Evolutionary conservation across 2,797 vertebrate species (phyloP), one percentile per base, ranked within the genome.

Genomic region (Tauraco hartlaubi): DNA sequence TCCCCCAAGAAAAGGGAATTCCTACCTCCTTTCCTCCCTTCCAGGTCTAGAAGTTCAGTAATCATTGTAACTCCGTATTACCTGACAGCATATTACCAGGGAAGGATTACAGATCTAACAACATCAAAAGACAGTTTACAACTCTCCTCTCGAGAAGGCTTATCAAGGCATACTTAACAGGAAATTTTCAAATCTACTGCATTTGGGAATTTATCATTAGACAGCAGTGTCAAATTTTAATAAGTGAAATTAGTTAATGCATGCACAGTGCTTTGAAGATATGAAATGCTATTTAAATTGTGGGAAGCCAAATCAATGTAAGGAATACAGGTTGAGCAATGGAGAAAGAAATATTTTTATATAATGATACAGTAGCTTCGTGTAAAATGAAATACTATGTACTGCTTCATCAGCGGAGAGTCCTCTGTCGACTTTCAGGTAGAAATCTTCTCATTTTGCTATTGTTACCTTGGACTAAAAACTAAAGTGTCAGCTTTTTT

Each of bases 231-330:
- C 75, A 96, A 26, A 92, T 92, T 96, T 90, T 88, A 95, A 72
- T 83, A 76, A 88, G 46, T 64, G 46, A 95, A 90, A 88, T 96
- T 92, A 83, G 43, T 68, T 92, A 94, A 92, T 85, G 62, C 62
- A 44, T 41, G 22, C 72, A 69, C 26, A 91, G 52, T 51, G 29
- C 71, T 94, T 93, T 94, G 76, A 94, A 92, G 89, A 81, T 78
- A 71, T 48, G 51, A 91, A 91, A 90, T 59, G 15, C 28, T 93
- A 66, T 87, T 94, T 82, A 80, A 83, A 91, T 94, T 66, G 51
- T 11, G 35, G 26, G 28, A 95, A 90, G 29, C 58, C 68, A 85
- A 85, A 92, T 86, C 51, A 84, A 95, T 58, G 80, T 84, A 92
- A 86, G n/a, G 35, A 90, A 78, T 46, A 49, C 11, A 37, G 20